Evolutionary conservation across 2,797 vertebrate genomes (phyloP), one percentile per base, ranked within the genome.

Genomic region (Diceros bicornis): DNA sequence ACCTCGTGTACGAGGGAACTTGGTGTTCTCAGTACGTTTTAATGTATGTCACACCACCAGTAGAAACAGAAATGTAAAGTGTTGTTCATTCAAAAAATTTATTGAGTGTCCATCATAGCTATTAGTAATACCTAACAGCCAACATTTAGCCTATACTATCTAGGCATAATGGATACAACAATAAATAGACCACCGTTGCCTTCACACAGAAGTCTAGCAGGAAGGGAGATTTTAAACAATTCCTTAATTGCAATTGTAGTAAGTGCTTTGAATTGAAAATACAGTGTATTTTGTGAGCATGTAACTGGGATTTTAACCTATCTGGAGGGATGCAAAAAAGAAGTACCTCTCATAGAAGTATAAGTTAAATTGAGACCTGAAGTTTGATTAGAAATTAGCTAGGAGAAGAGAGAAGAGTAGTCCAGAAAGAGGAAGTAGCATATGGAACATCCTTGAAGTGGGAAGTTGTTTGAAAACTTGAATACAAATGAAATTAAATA

Each of bases 401-500:
- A 68, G 29, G 23, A 84, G 27, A 85, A 68, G 21, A 52, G 32
- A 93, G 66, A 52, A 71, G 18, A 89, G 11, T 52, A 79, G 81
- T 95, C 41, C 32, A 85, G 59, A 62, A 69, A 86, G 7, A 68
- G 62, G 11, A 88, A 68, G 18, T 91, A 61, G 27, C 18, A 77
- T 25, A 37, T 82, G 37, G 81, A 44, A 50, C n/a, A 37, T 92
- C 21, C n/a, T 89, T 44, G 1, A 86, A 87, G 69, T 82, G 34
- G 50, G 2, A 93, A 89, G 32, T 86, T 90, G 50, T 17, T 92
- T 89, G 37, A 75, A 95, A 89, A 90, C 85, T 59, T 93, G 74
- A 64, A 92, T 74, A 61, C 5, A 81, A 75, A 23, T 85, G 72
- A 81, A 66, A 74, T 91, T 91, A 86, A 92, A 34, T 92, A 74